Base-by-base conservation (phyloP, 2,113 vertebrate species). In the Herpailurus yagouaroundi region DNA sequence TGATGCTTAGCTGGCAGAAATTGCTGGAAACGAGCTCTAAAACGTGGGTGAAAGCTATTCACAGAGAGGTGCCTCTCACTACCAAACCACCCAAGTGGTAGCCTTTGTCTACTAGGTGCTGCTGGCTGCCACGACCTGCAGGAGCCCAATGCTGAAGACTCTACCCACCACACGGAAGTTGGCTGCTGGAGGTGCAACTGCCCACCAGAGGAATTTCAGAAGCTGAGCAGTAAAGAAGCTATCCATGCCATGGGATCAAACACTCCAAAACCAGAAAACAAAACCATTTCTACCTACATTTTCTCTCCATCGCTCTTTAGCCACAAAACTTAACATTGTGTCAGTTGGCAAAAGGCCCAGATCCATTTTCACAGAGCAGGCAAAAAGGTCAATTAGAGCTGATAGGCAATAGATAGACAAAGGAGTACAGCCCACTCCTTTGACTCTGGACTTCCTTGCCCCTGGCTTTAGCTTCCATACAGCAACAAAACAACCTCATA, bases 101-200 rank as follows among this genome's bases (percentile, higher is more conserved):
- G n/a, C 16, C 57, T 1, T 19, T 60, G 57, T 21, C 15, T 2
- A 13, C 16, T 23, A 21, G 15, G 31, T 27, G 13, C 19, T 31
- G 36, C 6, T 29, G 8, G 18, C 33, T 87, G 31, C 15, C 41
- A 1, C 0, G 25, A 23, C 3, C 33, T 12, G 13, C 50, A 33
- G 18, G 50, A n/a, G 57, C 64, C 27, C 4, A 14, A n/a, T 60
- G 19, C 31, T 79, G 7, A 4, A 14, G 38, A 63, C 57, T 38
- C 38, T 68, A 6, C 25, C 31, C 41, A n/a, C 41, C 0, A 0
- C 3, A 5, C 5, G 0, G 31, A 31, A 52, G 10, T 12, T 16
- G 21, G 16, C 27, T 60, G 18, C 71, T 45, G 15, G 11, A 76
- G 9, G 79, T 19, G 27, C 52, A 60, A 48, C 1, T 19, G 7